Conservation (phyloP, 1,140 invertebrate genomes). For the Solenopsis invicta region DNA sequence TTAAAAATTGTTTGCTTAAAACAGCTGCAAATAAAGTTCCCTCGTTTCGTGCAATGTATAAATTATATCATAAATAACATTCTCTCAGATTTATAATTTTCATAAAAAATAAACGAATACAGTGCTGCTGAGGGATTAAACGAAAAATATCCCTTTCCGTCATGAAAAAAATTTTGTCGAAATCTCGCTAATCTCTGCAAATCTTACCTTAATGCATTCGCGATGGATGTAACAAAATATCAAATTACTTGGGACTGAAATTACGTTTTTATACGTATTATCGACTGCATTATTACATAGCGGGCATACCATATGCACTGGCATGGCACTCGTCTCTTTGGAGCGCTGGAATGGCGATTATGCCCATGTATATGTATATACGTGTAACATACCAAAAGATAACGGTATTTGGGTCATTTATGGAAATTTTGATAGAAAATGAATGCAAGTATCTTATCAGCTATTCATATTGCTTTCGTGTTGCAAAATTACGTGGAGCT, state of each 20-base stretch:
- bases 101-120: not conserved
- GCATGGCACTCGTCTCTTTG: slow-evolving; percentile 54
- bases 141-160: not conserved
- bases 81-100: not conserved
- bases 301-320: slow-evolving; percentile 37
- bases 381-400: slow-evolving; percentile 57
- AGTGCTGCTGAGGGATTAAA: not conserved
- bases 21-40: not conserved
- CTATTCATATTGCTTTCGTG: slow-evolving; percentile 53
- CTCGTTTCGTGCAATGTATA: too few relatives aligned
- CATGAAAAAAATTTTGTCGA: not conserved
- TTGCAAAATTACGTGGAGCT: slow-evolving; percentile 32
- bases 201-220: too few relatives aligned
- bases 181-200: too few relatives aligned
- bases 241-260: slow-evolving; percentile 3
- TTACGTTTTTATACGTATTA: slow-evolving; percentile 53
- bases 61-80: not conserved
- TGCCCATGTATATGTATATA: slow-evolving; percentile 46
- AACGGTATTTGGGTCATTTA: slow-evolving; percentile 58
- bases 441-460: slow-evolving; percentile 54
- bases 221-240: not conserved
- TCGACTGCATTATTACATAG: slow-evolving; percentile 57
- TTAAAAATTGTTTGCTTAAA: not conserved
- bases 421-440: slow-evolving; percentile 61
- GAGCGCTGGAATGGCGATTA: slow-evolving; percentile 53